Evolutionary conservation across 2,113 vertebrate genomes (phyloP), one percentile per base, ranked within the genome.

Genomic region (Crocuta crocuta): DNA sequence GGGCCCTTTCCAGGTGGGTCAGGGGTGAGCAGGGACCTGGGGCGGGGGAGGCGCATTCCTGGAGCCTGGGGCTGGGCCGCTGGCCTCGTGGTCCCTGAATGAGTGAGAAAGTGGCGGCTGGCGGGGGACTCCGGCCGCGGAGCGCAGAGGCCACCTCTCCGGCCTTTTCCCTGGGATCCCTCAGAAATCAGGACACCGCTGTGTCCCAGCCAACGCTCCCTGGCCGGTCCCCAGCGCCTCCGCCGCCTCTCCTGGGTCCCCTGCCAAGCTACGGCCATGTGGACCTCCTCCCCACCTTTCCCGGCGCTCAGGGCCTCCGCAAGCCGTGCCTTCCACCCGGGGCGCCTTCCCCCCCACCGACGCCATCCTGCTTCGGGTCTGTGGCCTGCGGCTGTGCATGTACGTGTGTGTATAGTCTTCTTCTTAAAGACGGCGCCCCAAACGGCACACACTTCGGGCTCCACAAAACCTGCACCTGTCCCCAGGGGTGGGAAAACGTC

Each of bases 81-180:
- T 35, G 4, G 2, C 16, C 31, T 43, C 43, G 0, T 5, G 16
- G 55, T 70, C 68, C 5, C 4, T 3, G 3, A 4, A 12, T 0
- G 8, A 78, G 45, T 15, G 19, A 73, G 26, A n/a, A 89, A 12
- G 71, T 5, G 17, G 28, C 16, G 0, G 65, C 73, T n/a, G 50
- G 91, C 80, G 11, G n/a, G 35, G 86, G 45, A 5, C 53, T 21
- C 21, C 0, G 26, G 76, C 82, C 65, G 23, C n/a, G 23, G 48
- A 39, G n/a, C 43, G 81, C 7, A 0, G 43, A 21, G 55, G 70
- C 21, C 89, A 48, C 15, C 55, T 43, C 13, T 9, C 78, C 4
- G 12, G 21, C 12, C 65, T n/a, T 58, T 53, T 53, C 53, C 31
- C 90, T 2, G 7, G 58, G 71, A 65, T 70, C 26, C 35, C 10